Conservation (phyloP, 2,888 invertebrate species). For the Chaetogeoica ovagalla region DNA sequence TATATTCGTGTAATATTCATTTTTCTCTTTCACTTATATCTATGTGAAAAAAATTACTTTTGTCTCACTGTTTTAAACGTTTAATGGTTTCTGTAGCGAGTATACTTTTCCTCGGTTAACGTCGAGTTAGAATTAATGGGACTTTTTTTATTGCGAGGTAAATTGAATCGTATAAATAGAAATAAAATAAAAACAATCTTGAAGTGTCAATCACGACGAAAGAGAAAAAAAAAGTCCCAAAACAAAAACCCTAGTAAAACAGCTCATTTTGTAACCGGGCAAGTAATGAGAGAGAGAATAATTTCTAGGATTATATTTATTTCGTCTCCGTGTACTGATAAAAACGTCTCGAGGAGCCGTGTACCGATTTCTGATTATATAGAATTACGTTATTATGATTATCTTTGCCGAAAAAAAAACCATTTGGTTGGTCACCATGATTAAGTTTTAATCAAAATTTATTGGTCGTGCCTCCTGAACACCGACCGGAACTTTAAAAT, state of each 20-base stretch:
- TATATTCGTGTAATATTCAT: not conserved
- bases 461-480: slow-evolving; percentile 1
- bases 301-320: not conserved
- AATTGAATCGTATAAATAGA: not conserved
- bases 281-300: too few relatives aligned
- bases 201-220: slow-evolving; percentile 9
- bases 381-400: not conserved
- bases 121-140: not conserved
- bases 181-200: not conserved
- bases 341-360: not conserved
- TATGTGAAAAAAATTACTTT: not conserved
- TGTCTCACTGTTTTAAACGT: not conserved
- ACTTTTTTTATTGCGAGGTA: not conserved
- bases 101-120: not conserved
- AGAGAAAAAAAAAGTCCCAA: not conserved
- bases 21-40: not conserved
- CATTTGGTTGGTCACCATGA: not conserved
- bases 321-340: too few relatives aligned
- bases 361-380: not conserved
- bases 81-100: not conserved
- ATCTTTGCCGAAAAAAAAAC: not conserved
- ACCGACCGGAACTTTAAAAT: not conserved
- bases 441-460: slow-evolving; percentile 38
- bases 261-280: too few relatives aligned
- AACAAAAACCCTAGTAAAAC: slow-evolving; percentile 1